Percentiles rank a stretch among this genome's conserved stretches.
These are phyloP conservation scores for Sphecodes monilicornis DNA, from an alignment of 2,888 invertebrate genomes.

Conservation along the genomic window DNA sequence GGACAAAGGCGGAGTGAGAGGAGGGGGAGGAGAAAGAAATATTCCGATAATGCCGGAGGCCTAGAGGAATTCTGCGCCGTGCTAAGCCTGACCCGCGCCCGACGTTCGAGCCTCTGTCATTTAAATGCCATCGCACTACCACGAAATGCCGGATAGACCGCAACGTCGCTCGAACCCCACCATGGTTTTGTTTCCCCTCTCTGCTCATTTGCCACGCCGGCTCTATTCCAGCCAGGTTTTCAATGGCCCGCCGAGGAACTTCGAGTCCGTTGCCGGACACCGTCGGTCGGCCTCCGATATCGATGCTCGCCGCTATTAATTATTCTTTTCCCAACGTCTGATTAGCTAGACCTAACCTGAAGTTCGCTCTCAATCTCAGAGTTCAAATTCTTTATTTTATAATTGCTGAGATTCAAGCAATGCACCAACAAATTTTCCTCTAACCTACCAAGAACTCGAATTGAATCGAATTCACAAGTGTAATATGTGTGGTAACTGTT, in stretches of 20 bases:
- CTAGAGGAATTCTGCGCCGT: constrained; percentile 62
- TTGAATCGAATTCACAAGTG: background rate
- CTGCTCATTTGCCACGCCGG: constrained; percentile 45
- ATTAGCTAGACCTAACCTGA: background rate
- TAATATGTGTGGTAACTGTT: too few species aligned
- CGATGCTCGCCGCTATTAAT: background rate
- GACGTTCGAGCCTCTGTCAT: constrained; percentile 51
- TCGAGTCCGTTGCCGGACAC: background rate
- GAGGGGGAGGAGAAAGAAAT: constrained; percentile 64
- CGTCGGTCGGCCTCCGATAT: background rate
- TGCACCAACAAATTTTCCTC: background rate
- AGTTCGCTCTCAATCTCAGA: background rate
- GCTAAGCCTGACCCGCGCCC: constrained; percentile 44
- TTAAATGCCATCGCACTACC: constrained; percentile 58
- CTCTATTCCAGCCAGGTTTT: background rate
- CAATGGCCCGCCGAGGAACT: background rate
- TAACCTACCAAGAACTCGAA: too few species aligned
- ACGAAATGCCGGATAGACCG: constrained; percentile 61
- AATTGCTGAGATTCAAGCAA: background rate
- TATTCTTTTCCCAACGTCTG: background rate
- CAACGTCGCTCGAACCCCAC: constrained; percentile 39
- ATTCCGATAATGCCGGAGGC: constrained; percentile 76
- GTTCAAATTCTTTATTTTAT: background rate
- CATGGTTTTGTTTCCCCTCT: constrained; percentile 49
- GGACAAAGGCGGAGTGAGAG: background rate